A percentile compares a stretch with the other conserved stretches of the same genome.
phyloP scores from a whole-genome alignment of 2,113 vertebrate species.

The Chiloscyllium plagiosum region DNA sequence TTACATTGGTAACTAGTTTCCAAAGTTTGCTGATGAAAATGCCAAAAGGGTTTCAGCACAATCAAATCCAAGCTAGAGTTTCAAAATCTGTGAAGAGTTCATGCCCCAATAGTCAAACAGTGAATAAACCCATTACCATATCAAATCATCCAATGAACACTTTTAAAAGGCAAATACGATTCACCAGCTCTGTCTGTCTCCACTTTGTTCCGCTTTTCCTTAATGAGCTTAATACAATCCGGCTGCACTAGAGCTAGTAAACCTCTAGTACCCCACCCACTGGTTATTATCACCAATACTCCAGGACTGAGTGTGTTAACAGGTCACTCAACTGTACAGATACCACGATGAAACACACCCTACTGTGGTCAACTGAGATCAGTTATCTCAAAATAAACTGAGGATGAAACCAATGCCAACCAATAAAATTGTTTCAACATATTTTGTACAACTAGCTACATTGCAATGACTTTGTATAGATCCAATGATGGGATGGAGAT shows the following conservation, averaged over 20 bases:
- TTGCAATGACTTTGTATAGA: background rate
- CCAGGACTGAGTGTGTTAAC: background rate
- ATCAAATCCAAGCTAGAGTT: background rate
- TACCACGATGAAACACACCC: background rate
- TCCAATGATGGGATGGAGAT: background rate
- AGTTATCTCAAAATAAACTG: background rate
- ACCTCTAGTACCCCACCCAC: background rate
- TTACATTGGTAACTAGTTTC: background rate
- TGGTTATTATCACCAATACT: background rate
- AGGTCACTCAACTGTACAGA: background rate
- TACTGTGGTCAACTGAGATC: background rate
- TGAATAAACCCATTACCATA: background rate
- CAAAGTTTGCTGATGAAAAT: background rate
- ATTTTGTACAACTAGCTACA: background rate
- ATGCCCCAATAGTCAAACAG: background rate
- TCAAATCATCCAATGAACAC: background rate
- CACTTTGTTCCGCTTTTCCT: background rate
- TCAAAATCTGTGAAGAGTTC: background rate
- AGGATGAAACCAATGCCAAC: background rate
- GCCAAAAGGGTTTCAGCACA: background rate
- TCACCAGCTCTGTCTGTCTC: background rate
- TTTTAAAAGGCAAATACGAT: background rate
- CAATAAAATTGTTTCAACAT: background rate
- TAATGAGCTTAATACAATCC: background rate
- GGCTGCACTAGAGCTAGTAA: background rate